Evolutionary conservation across 2,888 invertebrate genomes (phyloP).

Genomic region (Drosophila meridionalis): DNA sequence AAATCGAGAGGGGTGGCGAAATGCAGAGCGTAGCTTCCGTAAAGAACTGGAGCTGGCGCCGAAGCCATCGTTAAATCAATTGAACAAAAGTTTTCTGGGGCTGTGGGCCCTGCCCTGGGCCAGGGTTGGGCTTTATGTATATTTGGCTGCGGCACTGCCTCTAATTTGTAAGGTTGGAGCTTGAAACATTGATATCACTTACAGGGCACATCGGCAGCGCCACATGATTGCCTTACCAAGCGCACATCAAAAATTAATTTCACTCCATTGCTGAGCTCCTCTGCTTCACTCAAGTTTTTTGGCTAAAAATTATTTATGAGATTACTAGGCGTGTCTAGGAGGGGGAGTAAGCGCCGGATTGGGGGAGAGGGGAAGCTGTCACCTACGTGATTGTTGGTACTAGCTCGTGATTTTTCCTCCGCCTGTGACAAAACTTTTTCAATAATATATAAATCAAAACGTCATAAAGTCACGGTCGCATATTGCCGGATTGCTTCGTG

Average conservation of each 20-base stretch:
- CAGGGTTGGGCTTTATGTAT: slow-evolving; percentile 5
- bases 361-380: slow-evolving; percentile 45
- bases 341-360: neutral
- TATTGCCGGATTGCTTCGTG: slow-evolving; percentile 30
- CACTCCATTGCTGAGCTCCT: slow-evolving; percentile 46
- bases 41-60: slow-evolving; percentile 6
- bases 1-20: slow-evolving; percentile 20
- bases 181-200: slow-evolving; percentile 38
- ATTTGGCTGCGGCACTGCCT: slow-evolving; percentile 9
- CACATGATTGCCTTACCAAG: slow-evolving; percentile 33
- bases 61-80: slow-evolving; percentile 51
- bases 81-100: slow-evolving; percentile 51
- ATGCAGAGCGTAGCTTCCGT: slow-evolving; percentile 13
- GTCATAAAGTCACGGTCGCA: slow-evolving; percentile 80
- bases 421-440: slow-evolving; percentile 73
- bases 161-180: slow-evolving; percentile 25
- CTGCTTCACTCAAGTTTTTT: slow-evolving; percentile 52
- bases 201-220: slow-evolving; percentile 16
- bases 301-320: slow-evolving; percentile 78
- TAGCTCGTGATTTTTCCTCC: slow-evolving; percentile 61
- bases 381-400: slow-evolving; percentile 71
- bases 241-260: slow-evolving; percentile 81
- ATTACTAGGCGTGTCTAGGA: slow-evolving; percentile 38
- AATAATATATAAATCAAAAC: slow-evolving; percentile 84
- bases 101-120: neutral